Evolutionary conservation across 2,113 vertebrate species (phyloP), one percentile per base, ranked within the genome.

Genomic region (Oenanthe melanoleuca): DNA sequence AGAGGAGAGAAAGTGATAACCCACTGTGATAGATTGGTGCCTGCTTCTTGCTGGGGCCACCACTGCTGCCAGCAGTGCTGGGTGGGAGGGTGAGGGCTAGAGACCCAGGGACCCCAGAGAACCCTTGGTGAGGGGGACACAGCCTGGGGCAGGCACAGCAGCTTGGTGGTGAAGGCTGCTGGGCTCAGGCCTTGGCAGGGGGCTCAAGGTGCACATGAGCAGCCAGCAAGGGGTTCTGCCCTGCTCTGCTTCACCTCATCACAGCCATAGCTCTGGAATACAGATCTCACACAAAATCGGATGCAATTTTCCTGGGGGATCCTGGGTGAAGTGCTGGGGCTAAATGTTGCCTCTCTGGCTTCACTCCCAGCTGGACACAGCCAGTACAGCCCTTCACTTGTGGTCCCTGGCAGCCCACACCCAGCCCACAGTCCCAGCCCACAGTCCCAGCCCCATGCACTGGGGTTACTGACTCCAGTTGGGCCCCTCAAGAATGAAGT

Each of bases 1-100:
- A 45, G 88, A 88, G 72, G 56, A 70, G 67, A 86, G 81, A 91
- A 83, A 74, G 52, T 23, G 80, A 92, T 94, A 90, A 80, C 37
- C 29, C 4, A 3, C 33, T 75, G 37, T 37, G 80, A 44, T 50
- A 79, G 63, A 69, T 8, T 22, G 24, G 12, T 87, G 56, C 20
- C 71, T 93, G 72, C 45, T 56, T 71, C 56, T 84, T 1, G 1
- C 23, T 45, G 37, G 57, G 67, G 67, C 67, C 25, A 10, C 16
- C 0, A 2, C 60, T 72, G 63, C 67, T 53, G 67, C 81, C 60
- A 40, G 45, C 26, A 31, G 42, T 38, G 5, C 37, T 66, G 70
- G 34, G 26, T 34, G n/a, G 31, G 26, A 40, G 21, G 3, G 0
- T 12, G n/a, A 40, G 38, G 61, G 22, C 38, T 88, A 59, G 59